Evolutionary conservation across 2,888 invertebrate species (phyloP).

Genomic region (Bhutanitis thaidina): DNA sequence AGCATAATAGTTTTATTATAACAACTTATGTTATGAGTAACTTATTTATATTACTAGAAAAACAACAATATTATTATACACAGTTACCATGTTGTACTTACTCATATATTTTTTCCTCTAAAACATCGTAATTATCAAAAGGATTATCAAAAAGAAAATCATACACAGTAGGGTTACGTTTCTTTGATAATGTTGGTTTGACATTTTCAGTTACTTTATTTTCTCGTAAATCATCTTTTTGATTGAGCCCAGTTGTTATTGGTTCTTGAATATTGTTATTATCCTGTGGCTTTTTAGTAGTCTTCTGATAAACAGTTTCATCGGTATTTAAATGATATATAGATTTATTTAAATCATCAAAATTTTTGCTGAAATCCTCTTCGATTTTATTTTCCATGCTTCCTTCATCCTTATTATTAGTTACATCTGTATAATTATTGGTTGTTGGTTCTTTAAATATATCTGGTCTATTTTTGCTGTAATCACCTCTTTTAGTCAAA

Average conservation of each 20-base stretch:
- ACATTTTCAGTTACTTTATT: conserved; percentile 8
- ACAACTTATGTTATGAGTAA: no score
- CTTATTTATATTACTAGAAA: no score
- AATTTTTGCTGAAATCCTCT: conserved; percentile 6
- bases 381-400: conserved; percentile 5
- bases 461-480: conserved; percentile 12
- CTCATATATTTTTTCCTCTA: conserved; percentile 33
- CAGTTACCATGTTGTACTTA: conserved; percentile 15
- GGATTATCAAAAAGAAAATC: conserved; percentile 31
- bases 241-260: background rate
- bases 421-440: background rate
- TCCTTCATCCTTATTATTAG: background rate
- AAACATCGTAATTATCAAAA: conserved; percentile 22
- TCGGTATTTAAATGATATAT: background rate
- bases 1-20: no score
- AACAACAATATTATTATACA: no score
- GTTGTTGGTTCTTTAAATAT: background rate
- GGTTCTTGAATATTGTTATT: background rate
- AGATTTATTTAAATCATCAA: conserved; percentile 8
- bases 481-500: conserved; percentile 6
- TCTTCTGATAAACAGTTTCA: background rate
- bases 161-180: conserved; percentile 29
- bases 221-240: no score
- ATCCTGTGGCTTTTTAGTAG: background rate
- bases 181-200: conserved; percentile 18